A percentile compares a stretch with the other conserved stretches of the same genome.
Evolutionary conservation across 2,113 vertebrate genomes (phyloP).

Genomic region (Caloenas nicobarica): DNA sequence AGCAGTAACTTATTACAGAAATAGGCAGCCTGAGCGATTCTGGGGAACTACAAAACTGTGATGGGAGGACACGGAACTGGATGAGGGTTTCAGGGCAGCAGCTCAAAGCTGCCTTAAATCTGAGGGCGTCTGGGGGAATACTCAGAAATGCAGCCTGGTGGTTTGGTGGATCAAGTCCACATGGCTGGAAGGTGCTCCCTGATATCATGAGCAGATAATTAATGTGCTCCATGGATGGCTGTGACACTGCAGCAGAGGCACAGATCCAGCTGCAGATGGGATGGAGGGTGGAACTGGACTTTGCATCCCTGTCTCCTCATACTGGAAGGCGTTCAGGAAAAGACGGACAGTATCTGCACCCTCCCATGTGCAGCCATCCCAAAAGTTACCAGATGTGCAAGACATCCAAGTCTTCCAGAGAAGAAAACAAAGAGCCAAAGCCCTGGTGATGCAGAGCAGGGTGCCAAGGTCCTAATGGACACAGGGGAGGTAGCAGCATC

Average conservation of each 20-base stretch:
- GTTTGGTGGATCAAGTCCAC: neutral
- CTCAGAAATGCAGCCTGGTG: neutral
- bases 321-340: constrained; percentile 24
- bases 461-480: neutral
- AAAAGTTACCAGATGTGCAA: constrained; percentile 24
- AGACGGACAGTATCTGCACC: constrained; percentile 32
- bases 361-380: constrained; percentile 24
- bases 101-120: neutral
- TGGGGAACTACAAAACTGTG: neutral
- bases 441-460: neutral
- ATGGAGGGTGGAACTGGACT: constrained; percentile 6
- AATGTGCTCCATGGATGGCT: neutral
- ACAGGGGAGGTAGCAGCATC: neutral
- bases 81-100: neutral
- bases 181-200: neutral
- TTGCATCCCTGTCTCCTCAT: neutral
- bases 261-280: constrained; percentile 40
- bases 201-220: neutral
- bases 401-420: neutral
- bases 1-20: neutral
- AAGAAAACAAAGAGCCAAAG: neutral
- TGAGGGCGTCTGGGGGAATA: neutral
- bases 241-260: neutral
- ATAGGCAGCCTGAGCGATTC: neutral
- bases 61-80: neutral